Conservation (phyloP, 1,140 invertebrate genomes). For the Medauroidea extradentata region DNA sequence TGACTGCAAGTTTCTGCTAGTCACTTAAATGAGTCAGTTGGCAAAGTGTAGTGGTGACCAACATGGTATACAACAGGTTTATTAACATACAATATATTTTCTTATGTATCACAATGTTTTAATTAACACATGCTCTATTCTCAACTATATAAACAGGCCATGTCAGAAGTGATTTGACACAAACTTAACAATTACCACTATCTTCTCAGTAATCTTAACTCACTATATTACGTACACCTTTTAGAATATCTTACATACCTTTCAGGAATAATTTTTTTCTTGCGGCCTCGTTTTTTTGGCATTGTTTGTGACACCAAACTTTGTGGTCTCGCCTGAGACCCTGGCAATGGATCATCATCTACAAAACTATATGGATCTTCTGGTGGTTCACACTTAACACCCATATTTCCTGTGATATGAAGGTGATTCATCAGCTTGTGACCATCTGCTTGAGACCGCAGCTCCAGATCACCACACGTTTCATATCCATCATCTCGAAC, state of each 20-base stretch:
- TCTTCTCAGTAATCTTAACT: not conserved
- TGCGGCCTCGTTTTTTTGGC: conserved; percentile 75
- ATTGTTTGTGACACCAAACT: conserved; percentile 50
- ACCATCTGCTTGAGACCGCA: conserved; percentile 30
- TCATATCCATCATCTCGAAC: conserved; percentile 81
- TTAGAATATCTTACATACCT: not conserved
- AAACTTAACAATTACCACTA: too few relatives aligned
- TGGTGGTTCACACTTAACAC: conserved; percentile 57
- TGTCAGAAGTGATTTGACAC: too few relatives aligned
- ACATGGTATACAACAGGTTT: too few relatives aligned
- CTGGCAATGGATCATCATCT: conserved; percentile 55
- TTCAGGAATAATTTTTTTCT: conserved; percentile 66
- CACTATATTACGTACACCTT: not conserved
- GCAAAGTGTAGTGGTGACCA: too few relatives aligned
- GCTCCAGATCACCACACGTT: conserved; percentile 72
- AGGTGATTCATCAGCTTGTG: conserved; percentile 17
- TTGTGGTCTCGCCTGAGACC: conserved; percentile 21
- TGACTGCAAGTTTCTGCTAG: too few relatives aligned
- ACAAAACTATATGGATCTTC: conserved; percentile 79
- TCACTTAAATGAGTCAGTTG: too few relatives aligned
- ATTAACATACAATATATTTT: too few relatives aligned
- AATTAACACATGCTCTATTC: too few relatives aligned
- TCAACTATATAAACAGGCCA: too few relatives aligned
- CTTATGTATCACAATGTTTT: too few relatives aligned
- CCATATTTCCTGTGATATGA: conserved; percentile 23